Conservation (phyloP, 1,140 invertebrate species). For the Stegodyphus mimosarum region DNA sequence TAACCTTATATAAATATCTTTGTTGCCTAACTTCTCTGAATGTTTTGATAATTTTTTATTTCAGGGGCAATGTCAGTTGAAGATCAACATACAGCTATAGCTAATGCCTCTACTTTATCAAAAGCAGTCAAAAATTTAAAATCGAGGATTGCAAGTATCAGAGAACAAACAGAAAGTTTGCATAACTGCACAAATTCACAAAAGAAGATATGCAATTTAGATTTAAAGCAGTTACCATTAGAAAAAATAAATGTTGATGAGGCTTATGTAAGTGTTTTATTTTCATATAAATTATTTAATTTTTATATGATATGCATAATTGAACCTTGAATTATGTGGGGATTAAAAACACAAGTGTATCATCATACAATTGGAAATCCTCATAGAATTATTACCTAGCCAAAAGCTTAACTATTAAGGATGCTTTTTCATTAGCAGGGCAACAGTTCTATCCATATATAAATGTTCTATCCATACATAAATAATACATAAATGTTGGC, state of each 20-base stretch:
- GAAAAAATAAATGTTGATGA: constrained; percentile 43
- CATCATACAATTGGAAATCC: too few relatives aligned
- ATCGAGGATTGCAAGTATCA: constrained; percentile 20
- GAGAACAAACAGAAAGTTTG: constrained; percentile 13
- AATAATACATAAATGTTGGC: too few relatives aligned
- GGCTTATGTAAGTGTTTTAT: constrained; percentile 35
- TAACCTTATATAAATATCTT: too few relatives aligned
- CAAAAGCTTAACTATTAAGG: too few relatives aligned
- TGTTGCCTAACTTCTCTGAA: neutral
- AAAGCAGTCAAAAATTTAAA: constrained; percentile 39
- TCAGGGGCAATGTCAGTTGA: constrained; percentile 41
- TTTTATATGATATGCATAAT: too few relatives aligned
- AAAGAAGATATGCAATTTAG: constrained; percentile 22
- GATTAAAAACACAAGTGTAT: too few relatives aligned
- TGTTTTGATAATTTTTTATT: neutral
- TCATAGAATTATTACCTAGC: too few relatives aligned
- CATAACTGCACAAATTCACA: constrained; percentile 43
- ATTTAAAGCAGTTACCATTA: constrained; percentile 29
- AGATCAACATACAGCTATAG: constrained; percentile 23
- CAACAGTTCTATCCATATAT: too few relatives aligned
- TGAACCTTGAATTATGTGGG: too few relatives aligned
- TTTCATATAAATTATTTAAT: neutral
- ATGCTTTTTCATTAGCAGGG: too few relatives aligned
- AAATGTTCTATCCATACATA: too few relatives aligned
- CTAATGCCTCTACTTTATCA: constrained; percentile 37